Evolutionary conservation across 2,113 vertebrate species (phyloP).

Genomic region (Neolamprologus tretocephalus): DNA sequence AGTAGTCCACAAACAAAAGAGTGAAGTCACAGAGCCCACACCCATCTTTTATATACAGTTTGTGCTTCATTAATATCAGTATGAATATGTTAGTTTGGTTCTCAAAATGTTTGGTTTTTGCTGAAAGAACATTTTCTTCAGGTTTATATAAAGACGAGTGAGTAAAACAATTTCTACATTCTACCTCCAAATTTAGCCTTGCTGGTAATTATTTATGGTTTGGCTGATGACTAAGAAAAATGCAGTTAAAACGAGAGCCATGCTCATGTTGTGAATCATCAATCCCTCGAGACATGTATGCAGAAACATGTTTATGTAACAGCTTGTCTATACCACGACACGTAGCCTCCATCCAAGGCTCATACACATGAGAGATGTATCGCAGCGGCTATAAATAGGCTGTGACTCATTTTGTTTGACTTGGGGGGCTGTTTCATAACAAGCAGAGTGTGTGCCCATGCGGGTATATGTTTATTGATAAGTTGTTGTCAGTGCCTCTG

Average conservation of each 20-base stretch:
- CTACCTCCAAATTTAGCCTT: background rate
- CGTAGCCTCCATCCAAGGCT: background rate
- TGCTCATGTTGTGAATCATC: conserved; percentile 27
- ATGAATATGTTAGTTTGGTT: background rate
- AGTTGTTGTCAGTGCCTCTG: background rate
- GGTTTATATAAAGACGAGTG: background rate
- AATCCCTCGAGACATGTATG: conserved; percentile 7
- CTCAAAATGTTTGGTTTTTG: background rate
- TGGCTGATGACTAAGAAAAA: conserved; percentile 25
- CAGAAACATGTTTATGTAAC: conserved; percentile 39
- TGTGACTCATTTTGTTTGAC: conserved; percentile 57
- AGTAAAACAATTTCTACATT: background rate
- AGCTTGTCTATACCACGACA: conserved; percentile 23
- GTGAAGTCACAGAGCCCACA: background rate
- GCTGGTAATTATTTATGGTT: background rate
- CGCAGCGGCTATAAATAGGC: conserved; percentile 52
- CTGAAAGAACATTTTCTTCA: background rate
- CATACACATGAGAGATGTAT: conserved; percentile 38
- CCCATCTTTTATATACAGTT: background rate
- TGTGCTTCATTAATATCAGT: background rate
- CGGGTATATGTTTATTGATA: conserved; percentile 1
- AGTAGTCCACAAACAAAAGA: background rate
- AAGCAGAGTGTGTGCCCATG: background rate
- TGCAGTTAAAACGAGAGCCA: background rate
- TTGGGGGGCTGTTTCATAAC: conserved; percentile 59